phyloP scores from a whole-genome alignment of 2,113 vertebrate genomes.

The Coreoperca whiteheadi region DNA sequence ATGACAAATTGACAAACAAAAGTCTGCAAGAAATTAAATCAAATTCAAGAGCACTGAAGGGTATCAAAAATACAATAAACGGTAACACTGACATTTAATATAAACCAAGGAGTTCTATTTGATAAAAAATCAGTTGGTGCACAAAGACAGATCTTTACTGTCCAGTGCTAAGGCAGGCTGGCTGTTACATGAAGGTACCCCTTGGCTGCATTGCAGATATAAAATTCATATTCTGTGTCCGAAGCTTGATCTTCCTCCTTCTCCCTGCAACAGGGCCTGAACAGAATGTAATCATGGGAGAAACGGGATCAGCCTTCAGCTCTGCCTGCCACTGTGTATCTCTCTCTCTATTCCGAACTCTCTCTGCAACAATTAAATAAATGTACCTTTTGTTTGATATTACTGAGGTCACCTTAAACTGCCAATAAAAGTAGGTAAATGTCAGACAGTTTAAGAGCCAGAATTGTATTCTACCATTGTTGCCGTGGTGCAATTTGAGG shows the following conservation, averaged over 20 bases:
- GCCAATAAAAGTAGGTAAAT: conserved; percentile 8
- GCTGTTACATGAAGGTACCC: conserved; percentile 58
- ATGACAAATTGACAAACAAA: neutral
- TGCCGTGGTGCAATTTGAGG: conserved; percentile 31
- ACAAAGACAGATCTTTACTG: conserved; percentile 31
- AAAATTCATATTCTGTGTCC: conserved; percentile 83
- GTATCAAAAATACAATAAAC: neutral
- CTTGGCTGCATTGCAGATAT: conserved; percentile 83
- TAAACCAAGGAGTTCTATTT: conserved; percentile 1
- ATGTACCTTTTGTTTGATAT: neutral
- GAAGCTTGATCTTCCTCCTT: conserved; percentile 73
- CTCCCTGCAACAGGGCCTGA: conserved; percentile 76
- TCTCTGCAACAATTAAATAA: conserved; percentile 19
- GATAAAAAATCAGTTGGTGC: conserved; percentile 5
- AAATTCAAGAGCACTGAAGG: neutral
- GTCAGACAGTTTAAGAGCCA: neutral
- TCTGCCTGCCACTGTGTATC: conserved; percentile 32
- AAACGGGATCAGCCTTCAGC: conserved; percentile 49
- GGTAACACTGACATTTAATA: neutral
- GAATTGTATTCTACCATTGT: neutral
- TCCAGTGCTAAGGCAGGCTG: conserved; percentile 22
- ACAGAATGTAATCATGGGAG: conserved; percentile 76
- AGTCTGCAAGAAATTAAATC: neutral
- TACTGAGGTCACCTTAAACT: neutral
- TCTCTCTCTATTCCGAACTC: conserved; percentile 10